Conservation (phyloP, 2,113 vertebrate genomes). For the Shinisaurus crocodilurus region DNA sequence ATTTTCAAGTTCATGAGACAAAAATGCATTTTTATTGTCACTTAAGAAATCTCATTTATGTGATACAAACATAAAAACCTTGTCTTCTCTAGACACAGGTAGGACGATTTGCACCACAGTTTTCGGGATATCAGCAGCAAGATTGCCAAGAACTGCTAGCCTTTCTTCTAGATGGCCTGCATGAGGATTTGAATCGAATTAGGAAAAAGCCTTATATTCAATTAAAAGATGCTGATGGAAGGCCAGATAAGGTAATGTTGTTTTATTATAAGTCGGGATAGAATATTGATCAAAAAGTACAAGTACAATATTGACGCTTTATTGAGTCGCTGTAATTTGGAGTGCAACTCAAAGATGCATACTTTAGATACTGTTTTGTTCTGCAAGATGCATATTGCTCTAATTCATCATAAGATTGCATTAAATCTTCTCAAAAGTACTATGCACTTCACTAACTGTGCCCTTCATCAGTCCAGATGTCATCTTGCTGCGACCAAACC, state of each 20-base stretch:
- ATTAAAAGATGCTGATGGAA: conserved; percentile 94
- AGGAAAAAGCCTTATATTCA: conserved; percentile 99
- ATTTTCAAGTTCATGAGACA: not conserved
- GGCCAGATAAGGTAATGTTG: conserved; percentile 89
- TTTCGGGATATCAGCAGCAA: conserved; percentile 99
- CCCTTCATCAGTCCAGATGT: not conserved
- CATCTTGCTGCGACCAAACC: not conserved
- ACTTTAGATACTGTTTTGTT: no score
- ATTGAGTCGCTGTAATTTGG: not conserved
- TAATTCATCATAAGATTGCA: not conserved
- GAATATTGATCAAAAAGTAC: not conserved
- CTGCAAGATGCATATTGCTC: not conserved
- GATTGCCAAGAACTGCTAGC: conserved; percentile 97
- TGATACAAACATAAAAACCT: not conserved
- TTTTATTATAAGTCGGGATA: conserved; percentile 15
- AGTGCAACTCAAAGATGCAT: not conserved
- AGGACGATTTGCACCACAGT: conserved; percentile 96
- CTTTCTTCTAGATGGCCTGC: conserved; percentile 96
- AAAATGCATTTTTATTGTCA: not conserved
- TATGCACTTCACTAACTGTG: not conserved
- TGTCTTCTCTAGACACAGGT: conserved; percentile 88
- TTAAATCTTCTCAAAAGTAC: not conserved
- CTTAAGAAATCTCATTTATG: not conserved
- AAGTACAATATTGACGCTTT: not conserved
- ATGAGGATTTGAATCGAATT: conserved; percentile 98